phyloP scores from a whole-genome alignment of 1,140 invertebrate genomes.

The Cecropterus lyciades region DNA sequence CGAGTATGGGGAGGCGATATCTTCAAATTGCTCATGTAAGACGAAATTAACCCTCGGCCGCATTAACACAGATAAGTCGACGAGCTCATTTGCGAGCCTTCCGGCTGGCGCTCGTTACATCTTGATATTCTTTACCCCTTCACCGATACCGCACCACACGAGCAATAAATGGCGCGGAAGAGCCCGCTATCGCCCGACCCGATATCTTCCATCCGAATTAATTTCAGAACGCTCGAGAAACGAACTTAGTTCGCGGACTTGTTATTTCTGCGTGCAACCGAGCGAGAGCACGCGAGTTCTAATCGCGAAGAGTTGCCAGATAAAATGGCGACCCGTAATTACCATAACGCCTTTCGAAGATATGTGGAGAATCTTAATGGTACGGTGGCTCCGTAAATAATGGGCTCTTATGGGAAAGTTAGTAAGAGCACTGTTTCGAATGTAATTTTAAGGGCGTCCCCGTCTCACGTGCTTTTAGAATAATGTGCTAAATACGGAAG shows the following conservation, averaged over 20 bases:
- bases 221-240: constrained; percentile 79
- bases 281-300: constrained; percentile 72
- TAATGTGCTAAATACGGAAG: constrained; percentile 59
- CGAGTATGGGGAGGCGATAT: constrained; percentile 63
- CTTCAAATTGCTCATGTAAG: constrained; percentile 81
- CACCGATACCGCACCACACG: constrained; percentile 78
- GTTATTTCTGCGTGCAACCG: constrained; percentile 76
- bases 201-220: constrained; percentile 84
- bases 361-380: constrained; percentile 83
- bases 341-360: constrained; percentile 82
- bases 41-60: constrained; percentile 81
- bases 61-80: constrained; percentile 82
- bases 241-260: constrained; percentile 80
- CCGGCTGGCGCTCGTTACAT: constrained; percentile 81
- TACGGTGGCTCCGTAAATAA: constrained; percentile 82
- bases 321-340: constrained; percentile 83
- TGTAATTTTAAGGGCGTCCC: constrained; percentile 77
- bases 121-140: constrained; percentile 84
- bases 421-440: constrained; percentile 78
- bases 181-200: constrained; percentile 76
- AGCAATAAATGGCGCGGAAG: constrained; percentile 83
- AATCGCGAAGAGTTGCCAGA: constrained; percentile 79
- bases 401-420: constrained; percentile 83
- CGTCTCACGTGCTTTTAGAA: constrained; percentile 71
- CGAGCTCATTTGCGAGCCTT: constrained; percentile 83